Percentiles rank a stretch among this genome's conserved stretches.
Evolutionary conservation across 2,797 vertebrate genomes (phyloP).

Genomic region (Syngnathus acus): DNA sequence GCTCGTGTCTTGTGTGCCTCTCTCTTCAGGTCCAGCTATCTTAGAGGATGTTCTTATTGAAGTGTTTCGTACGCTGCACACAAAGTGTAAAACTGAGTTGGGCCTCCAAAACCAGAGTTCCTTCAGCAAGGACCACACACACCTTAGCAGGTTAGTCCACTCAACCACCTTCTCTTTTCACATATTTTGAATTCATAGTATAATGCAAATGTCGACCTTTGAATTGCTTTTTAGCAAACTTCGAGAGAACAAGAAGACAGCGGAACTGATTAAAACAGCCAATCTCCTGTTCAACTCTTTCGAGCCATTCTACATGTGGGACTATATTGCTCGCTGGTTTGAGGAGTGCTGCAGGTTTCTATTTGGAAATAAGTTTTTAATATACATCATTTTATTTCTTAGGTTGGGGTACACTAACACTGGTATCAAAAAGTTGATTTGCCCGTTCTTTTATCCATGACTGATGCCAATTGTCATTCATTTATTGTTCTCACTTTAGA

Average conservation of each 20-base stretch:
- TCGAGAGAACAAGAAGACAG: slow-evolving; percentile 95
- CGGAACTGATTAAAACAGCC: slow-evolving; percentile 96
- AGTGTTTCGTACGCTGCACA: slow-evolving; percentile 90
- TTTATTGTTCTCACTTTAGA: background rate
- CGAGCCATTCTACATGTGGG: slow-evolving; percentile 99
- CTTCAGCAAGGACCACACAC: slow-evolving; percentile 92
- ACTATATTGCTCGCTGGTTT: slow-evolving; percentile 96
- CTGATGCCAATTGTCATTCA: background rate
- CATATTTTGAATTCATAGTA: background rate
- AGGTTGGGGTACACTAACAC: background rate
- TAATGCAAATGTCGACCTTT: slow-evolving; percentile 5
- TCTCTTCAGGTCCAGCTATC: slow-evolving; percentile 86
- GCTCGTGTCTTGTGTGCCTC: background rate
- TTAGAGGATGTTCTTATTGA: slow-evolving; percentile 95
- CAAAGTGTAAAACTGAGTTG: slow-evolving; percentile 88
- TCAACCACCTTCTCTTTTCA: background rate
- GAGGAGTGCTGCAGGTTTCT: slow-evolving; percentile 95
- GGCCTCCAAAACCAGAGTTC: slow-evolving; percentile 86
- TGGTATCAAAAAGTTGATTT: background rate
- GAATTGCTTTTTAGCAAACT: slow-evolving; percentile 77
- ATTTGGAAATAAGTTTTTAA: background rate
- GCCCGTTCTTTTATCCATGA: background rate
- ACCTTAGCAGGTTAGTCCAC: slow-evolving; percentile 85
- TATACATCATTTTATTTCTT: background rate
- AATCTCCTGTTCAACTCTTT: slow-evolving; percentile 98